Base-by-base conservation (phyloP, 2,888 invertebrate species). In the Criorhina ranunculi region DNA sequence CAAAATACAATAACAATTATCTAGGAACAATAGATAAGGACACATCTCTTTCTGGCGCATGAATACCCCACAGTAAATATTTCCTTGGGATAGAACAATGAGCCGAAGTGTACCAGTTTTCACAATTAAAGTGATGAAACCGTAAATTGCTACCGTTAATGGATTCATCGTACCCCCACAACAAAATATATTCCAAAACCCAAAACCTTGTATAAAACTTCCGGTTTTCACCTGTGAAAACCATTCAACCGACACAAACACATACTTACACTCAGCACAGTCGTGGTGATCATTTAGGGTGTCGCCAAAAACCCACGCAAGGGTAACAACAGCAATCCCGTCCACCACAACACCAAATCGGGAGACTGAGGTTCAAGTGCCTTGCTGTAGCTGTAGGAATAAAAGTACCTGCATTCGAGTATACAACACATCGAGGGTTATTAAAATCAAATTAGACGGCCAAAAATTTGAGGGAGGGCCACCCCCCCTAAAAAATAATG, bases 381-480 rank as follows among this genome's bases (percentile, higher is more conserved):
- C 44, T 49, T 24, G 53, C 33, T 42, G 40, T 59, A 15, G 49
- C 44, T n/a, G n/a, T n/a, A n/a, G n/a, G 60, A 78, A 78, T 72
- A 72, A 73, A 73, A 83, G 79, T 73, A 67, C 79, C 73, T 79
- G 83, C 78, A 78, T 62, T 55, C 49, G 53, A 53, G 67, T 72
- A 60, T 37, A 76, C 76, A 77, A 55, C 51, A 55, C 51, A 81
- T 64, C 73, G 53, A 67, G 73, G 79, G 83, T 83, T 83, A 83
- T 83, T 83, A 83, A 79, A 83, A 83, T 83, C 79, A 83, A 83
- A 83, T 83, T 83, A 83, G 79, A 62, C 83, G 62, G 67, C 79
- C 83, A 35, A 73, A 79, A 67, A 73, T 70, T 70, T n/a, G n/a
- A n/a, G n/a, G n/a, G n/a, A n/a, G n/a, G n/a, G n/a, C n/a, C n/a